Conservation (phyloP, 1,140 invertebrate species). For the Drosophila elegans region DNA sequence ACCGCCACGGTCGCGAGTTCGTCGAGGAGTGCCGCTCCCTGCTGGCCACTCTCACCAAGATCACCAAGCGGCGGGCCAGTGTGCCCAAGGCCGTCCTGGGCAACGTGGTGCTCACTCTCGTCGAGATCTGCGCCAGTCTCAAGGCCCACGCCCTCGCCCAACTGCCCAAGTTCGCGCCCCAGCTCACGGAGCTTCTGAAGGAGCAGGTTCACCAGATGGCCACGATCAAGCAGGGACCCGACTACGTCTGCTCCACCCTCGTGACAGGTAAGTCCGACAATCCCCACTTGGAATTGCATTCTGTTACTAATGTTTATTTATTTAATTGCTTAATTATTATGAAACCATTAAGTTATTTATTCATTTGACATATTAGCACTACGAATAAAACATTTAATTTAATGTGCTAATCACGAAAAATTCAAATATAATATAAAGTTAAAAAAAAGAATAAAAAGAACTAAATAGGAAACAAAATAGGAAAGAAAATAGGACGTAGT, state of each 20-base stretch:
- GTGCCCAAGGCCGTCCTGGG: slow-evolving; percentile 89
- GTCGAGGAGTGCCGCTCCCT: slow-evolving; percentile 88
- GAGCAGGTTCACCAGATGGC: slow-evolving; percentile 85
- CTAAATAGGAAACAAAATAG: too few relatives aligned
- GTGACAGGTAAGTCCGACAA: slow-evolving; percentile 86
- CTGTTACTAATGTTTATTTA: not conserved
- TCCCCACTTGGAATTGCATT: not conserved
- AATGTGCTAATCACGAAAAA: too few relatives aligned
- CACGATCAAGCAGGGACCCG: slow-evolving; percentile 85
- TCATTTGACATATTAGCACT: too few relatives aligned
- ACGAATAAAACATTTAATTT: too few relatives aligned
- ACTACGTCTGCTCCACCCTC: slow-evolving; percentile 87
- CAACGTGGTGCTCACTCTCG: slow-evolving; percentile 91
- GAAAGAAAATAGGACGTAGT: too few relatives aligned
- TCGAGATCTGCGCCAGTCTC: slow-evolving; percentile 91
- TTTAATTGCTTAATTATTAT: too few relatives aligned
- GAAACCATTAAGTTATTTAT: too few relatives aligned
- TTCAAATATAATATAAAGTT: too few relatives aligned
- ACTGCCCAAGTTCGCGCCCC: slow-evolving; percentile 92
- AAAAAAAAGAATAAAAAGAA: too few relatives aligned
- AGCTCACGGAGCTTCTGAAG: slow-evolving; percentile 88
- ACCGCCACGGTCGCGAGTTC: slow-evolving; percentile 88
- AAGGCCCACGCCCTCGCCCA: slow-evolving; percentile 90
- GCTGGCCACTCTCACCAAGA: slow-evolving; percentile 87
- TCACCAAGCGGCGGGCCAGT: slow-evolving; percentile 86